Evolutionary conservation across 2,888 invertebrate species (phyloP).

Genomic region (Neocrepidodera transversa): DNA sequence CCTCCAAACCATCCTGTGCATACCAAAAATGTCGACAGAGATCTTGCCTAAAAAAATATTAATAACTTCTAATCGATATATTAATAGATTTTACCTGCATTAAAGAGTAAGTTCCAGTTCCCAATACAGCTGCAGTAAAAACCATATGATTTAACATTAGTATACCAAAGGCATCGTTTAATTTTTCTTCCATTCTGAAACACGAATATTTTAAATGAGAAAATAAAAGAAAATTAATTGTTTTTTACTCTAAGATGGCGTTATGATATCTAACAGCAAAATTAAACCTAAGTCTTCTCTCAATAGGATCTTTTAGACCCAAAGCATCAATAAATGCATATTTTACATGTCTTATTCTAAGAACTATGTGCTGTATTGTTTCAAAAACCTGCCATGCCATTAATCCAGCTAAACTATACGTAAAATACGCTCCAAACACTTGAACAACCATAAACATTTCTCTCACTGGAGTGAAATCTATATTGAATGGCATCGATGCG

Average conservation of each 20-base stretch:
- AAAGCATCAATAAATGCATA: slow-evolving; percentile 27
- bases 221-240: no score
- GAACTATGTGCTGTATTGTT: slow-evolving; percentile 22
- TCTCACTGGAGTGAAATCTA: slow-evolving; percentile 33
- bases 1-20: slow-evolving; percentile 32
- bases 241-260: slow-evolving; percentile 24
- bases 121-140: slow-evolving; percentile 26
- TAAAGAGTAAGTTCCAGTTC: slow-evolving; percentile 25
- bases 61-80: no score
- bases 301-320: slow-evolving; percentile 16
- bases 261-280: slow-evolving; percentile 30
- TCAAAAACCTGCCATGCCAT: slow-evolving; percentile 30
- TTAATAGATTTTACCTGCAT: slow-evolving; percentile 22
- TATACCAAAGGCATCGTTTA: slow-evolving; percentile 25
- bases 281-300: slow-evolving; percentile 30
- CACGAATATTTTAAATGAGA: no score
- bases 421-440: slow-evolving; percentile 25
- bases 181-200: slow-evolving; percentile 29
- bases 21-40: slow-evolving; percentile 20
- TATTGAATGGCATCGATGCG: slow-evolving; percentile 36
- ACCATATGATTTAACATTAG: slow-evolving; percentile 31
- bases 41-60: slow-evolving; percentile 21
- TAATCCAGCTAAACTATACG: slow-evolving; percentile 28
- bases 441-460: slow-evolving; percentile 28
- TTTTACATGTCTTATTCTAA: slow-evolving; percentile 27